Conservation (phyloP, 2,888 invertebrate species). For the Strigamia maritima region DNA sequence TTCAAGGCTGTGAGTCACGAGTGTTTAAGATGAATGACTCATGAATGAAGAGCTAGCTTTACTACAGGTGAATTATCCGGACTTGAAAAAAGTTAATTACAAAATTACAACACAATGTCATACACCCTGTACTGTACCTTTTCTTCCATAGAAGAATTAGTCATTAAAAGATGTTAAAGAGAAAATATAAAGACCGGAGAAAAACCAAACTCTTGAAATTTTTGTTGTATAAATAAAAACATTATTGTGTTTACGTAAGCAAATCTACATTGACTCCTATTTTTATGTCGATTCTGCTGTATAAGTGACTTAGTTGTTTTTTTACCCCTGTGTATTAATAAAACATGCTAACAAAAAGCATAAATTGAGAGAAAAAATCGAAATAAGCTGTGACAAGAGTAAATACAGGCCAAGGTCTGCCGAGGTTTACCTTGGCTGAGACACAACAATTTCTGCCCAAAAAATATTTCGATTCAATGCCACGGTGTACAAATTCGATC, state of each 20-base stretch:
- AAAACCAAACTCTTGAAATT: background rate
- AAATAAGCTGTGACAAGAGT: slow-evolving; percentile 16
- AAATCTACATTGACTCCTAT: no score
- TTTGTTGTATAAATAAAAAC: background rate
- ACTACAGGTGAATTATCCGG: slow-evolving; percentile 22
- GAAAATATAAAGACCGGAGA: background rate
- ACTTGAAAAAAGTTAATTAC: background rate
- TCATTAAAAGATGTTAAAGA: background rate
- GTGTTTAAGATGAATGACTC: slow-evolving; percentile 31
- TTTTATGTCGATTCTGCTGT: background rate
- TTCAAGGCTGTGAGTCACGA: slow-evolving; percentile 31
- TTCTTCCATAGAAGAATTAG: background rate
- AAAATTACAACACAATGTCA: background rate
- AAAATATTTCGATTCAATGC: background rate
- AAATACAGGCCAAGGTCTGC: slow-evolving; percentile 30
- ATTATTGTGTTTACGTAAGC: background rate
- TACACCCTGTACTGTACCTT: background rate
- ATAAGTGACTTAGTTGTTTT: background rate
- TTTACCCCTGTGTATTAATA: background rate
- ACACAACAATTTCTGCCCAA: background rate
- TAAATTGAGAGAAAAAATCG: slow-evolving; percentile 5
- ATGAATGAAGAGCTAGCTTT: slow-evolving; percentile 25
- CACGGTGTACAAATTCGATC: background rate
- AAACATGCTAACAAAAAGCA: background rate
- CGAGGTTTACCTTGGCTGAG: slow-evolving; percentile 21